Percentiles rank a stretch among this genome's conserved stretches.
phyloP scores from a whole-genome alignment of 2,888 invertebrate species.

The Temnothorax ravouxi region DNA sequence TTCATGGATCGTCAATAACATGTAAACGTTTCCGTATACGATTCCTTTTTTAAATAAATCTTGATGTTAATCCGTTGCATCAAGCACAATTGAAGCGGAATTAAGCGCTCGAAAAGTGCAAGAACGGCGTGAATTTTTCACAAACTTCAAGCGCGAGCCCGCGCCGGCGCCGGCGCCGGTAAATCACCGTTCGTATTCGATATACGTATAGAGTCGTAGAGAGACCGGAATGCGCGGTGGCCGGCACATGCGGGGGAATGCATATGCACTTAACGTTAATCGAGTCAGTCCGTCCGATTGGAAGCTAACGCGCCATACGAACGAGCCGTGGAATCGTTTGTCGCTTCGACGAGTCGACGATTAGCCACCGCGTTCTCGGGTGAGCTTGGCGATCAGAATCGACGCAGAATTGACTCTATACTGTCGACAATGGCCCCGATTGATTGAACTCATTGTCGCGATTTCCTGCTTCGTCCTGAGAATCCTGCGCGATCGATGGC shows the following conservation, averaged over 20 bases:
- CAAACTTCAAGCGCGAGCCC: background rate
- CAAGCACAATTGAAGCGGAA: background rate
- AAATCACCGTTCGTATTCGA: constrained; percentile 35
- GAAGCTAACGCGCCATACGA: constrained; percentile 34
- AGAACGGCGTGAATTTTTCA: constrained; percentile 24
- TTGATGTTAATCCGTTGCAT: background rate
- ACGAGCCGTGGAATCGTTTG: constrained; percentile 48
- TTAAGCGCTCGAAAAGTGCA: constrained; percentile 23
- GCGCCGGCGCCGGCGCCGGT: background rate
- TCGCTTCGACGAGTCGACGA: constrained; percentile 45
- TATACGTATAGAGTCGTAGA: constrained; percentile 1
- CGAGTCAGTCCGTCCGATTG: constrained; percentile 54
- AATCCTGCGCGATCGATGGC: constrained; percentile 24
- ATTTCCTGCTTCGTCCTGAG: constrained; percentile 44
- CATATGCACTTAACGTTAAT: constrained; percentile 51
- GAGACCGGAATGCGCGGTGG: background rate
- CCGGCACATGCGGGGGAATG: background rate
- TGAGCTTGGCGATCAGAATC: constrained; percentile 27
- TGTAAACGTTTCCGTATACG: background rate
- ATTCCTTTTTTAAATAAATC: constrained; percentile 9
- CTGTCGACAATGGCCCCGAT: constrained; percentile 21
- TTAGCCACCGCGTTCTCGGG: background rate
- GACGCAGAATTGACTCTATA: constrained; percentile 36
- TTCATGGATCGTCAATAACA: background rate
- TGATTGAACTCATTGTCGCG: constrained; percentile 52